Base-by-base conservation (phyloP, 2,113 vertebrate genomes). In the Pseudorectes ferrugineus region DNA sequence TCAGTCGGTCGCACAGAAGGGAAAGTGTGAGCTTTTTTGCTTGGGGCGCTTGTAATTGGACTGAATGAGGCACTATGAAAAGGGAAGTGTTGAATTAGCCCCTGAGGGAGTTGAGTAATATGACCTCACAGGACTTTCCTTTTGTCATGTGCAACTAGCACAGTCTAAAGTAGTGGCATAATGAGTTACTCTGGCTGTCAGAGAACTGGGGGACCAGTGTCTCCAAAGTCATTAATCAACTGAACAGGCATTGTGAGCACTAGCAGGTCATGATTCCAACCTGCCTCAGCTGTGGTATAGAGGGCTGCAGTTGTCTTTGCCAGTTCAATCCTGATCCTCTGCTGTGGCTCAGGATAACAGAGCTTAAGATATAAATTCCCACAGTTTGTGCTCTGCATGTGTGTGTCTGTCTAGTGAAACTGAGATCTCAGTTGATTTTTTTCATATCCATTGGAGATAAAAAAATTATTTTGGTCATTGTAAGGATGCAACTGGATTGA, bases 1-100 rank as follows among this genome's bases (percentile, higher is more conserved):
- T 94, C 92, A 92, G 81, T 88, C 24, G 24, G 59, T 82, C 89
- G 89, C 88, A 96, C 88, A 96, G 93, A 96, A 95, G 78, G 66
- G 66, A 95, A 94, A 96, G 94, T 62, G 85, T 83, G 92, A 95
- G 93, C 71, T 88, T 92, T 95, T 95, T 96, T 89, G 74, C 94
- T 97, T 82, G 93, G 82, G 87, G 94, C 0, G 46, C 94, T 93
- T 94, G 88, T 92, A 94, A 96, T 96, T 96, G 92, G 82, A 8
- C 85, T 96, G 95, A 96, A 94, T 96, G 88, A 93, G 92, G 92
- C 94, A 88, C 92, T 94, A 42, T 96, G 94, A 97, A 96, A 95
- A 88, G 94, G 94, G 94, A 96, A 96, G 88, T 96, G 93, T 97
- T 96, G 89, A 95, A 95, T 96, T 96, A 96, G 95, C 87, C 93